These are phyloP conservation scores for Leontopithecus rosalia DNA, from an alignment of 2,797 vertebrate species.

Conservation along the genomic window DNA sequence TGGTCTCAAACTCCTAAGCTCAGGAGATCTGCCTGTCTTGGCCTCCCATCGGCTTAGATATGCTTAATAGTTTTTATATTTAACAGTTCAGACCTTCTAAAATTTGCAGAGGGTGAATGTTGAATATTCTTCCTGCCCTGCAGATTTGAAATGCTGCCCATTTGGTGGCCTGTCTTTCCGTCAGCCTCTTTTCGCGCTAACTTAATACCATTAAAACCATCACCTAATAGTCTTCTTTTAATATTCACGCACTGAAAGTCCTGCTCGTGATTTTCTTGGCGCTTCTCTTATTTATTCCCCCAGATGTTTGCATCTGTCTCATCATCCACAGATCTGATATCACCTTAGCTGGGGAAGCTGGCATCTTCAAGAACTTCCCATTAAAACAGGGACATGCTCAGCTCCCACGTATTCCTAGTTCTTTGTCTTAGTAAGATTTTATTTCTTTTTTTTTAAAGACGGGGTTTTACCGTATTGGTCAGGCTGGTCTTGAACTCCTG, in stretches of 20 bases:
- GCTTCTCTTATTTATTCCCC: not conserved
- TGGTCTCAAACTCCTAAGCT: no score
- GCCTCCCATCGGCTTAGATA: not conserved
- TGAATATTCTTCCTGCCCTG: not conserved
- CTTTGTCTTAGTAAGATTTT: not conserved
- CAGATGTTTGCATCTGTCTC: not conserved
- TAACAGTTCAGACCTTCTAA: not conserved
- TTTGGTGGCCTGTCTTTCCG: not conserved
- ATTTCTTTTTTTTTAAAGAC: no score
- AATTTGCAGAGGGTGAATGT: not conserved
- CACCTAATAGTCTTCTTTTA: not conserved
- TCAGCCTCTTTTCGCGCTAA: no score
- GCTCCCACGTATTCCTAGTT: not conserved
- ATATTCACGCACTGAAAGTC: no score
- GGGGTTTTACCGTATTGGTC: no score
- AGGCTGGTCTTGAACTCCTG: no score
- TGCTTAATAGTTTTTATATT: not conserved
- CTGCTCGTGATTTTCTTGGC: not conserved
- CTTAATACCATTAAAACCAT: not conserved
- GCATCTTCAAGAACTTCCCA: fast-evolving
- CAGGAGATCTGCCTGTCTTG: no score
- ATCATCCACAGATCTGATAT: not conserved
- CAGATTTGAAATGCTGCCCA: not conserved
- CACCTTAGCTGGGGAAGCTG: not conserved
- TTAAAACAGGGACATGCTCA: fast-evolving